These are phyloP conservation scores for Nomada fabriciana DNA, from an alignment of 2,888 invertebrate species.

Conservation along the genomic window DNA sequence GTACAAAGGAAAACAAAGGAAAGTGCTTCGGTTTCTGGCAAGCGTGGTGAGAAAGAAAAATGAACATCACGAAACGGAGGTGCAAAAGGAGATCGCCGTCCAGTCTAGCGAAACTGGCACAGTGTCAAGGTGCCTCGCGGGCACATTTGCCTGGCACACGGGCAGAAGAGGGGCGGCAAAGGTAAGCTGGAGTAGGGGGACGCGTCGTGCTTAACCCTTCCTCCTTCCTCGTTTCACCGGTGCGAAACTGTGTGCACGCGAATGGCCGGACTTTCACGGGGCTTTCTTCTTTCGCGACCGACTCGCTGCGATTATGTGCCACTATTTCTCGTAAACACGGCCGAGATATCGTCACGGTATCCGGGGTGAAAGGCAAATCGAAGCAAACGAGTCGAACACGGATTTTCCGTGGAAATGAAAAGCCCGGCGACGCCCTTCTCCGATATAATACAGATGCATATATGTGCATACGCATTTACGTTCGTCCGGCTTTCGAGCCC, in stretches of 20 bases:
- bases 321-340: slow-evolving; percentile 56
- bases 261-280: slow-evolving; percentile 67
- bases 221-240: slow-evolving; percentile 55
- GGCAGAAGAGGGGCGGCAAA: slow-evolving; percentile 10
- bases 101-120: slow-evolving; percentile 78
- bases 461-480: background rate
- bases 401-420: slow-evolving; percentile 67
- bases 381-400: slow-evolving; percentile 26
- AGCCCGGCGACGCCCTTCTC: slow-evolving; percentile 54
- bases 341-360: slow-evolving; percentile 62
- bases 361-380: slow-evolving; percentile 81
- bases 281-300: slow-evolving; percentile 70
- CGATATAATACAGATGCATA: background rate
- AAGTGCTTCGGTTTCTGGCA: slow-evolving; percentile 19
- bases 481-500: slow-evolving; percentile 4
- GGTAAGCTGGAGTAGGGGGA: slow-evolving; percentile 17
- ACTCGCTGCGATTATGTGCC: slow-evolving; percentile 49
- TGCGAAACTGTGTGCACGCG: background rate
- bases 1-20: slow-evolving; percentile 5
- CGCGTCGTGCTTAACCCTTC: slow-evolving; percentile 38
- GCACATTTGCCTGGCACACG: slow-evolving; percentile 47
- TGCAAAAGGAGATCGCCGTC: slow-evolving; percentile 59
- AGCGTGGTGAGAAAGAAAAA: slow-evolving; percentile 50
- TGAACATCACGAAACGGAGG: slow-evolving; percentile 38
- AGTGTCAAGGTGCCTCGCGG: slow-evolving; percentile 80